These are phyloP conservation scores for Coreius guichenoti DNA, from an alignment of 2,797 vertebrate genomes.

Conservation along the genomic window DNA sequence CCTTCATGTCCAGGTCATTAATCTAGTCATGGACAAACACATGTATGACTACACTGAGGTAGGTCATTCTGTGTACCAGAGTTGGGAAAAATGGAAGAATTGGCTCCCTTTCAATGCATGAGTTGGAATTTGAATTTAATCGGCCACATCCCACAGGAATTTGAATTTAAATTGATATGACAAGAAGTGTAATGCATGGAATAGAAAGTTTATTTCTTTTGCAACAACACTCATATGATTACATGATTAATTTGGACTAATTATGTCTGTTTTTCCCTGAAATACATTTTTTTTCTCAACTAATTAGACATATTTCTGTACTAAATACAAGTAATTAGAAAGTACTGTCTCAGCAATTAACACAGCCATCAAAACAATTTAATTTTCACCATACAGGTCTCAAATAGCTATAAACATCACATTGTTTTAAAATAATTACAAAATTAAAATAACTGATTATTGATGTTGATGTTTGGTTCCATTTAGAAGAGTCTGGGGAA, in stretches of 20 bases:
- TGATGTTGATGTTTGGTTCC: not conserved
- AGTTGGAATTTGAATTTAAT: not conserved
- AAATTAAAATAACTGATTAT: not conserved
- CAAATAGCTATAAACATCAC: not conserved
- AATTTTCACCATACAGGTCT: not conserved
- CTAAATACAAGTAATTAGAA: not conserved
- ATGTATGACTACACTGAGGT: constrained; percentile 4
- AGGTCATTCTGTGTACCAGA: not conserved
- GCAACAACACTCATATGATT: not conserved
- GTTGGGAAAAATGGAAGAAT: not conserved
- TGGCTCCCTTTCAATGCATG: not conserved
- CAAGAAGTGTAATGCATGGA: not conserved
- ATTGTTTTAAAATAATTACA: not conserved
- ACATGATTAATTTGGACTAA: not conserved
- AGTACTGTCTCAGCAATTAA: not conserved
- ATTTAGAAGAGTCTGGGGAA: not conserved
- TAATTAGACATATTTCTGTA: not conserved
- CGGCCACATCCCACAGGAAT: too few relatives aligned
- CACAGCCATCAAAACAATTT: not conserved
- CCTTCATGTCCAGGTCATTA: constrained; percentile 37
- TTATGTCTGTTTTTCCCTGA: not conserved
- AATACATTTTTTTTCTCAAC: not conserved
- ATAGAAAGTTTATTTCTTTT: not conserved
- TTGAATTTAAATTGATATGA: not conserved
- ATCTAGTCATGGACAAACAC: constrained; percentile 23